Evolutionary conservation across 2,113 vertebrate genomes (phyloP).

Genomic region (Sylvia atricapilla): DNA sequence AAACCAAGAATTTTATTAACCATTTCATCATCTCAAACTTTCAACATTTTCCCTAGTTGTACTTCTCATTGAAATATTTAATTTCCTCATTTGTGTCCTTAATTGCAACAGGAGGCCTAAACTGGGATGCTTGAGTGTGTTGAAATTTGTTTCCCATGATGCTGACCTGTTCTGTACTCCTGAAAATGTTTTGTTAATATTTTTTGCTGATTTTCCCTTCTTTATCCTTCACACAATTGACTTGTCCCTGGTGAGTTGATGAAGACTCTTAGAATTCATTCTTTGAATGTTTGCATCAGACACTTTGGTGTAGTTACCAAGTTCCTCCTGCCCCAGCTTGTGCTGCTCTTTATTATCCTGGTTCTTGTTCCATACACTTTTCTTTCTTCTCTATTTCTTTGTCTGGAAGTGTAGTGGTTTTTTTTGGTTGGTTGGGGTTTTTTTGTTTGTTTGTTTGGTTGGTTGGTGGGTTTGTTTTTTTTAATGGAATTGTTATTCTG

Average conservation of each 20-base stretch:
- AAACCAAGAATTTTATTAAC: background rate
- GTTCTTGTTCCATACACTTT: background rate
- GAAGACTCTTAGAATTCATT: background rate
- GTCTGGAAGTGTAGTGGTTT: background rate
- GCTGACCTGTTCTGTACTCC: background rate
- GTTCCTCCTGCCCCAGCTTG: background rate
- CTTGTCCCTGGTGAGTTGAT: background rate
- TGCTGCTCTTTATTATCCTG: background rate
- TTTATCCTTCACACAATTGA: background rate
- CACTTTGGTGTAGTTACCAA: background rate
- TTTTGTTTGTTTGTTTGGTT: no score
- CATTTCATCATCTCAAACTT: background rate
- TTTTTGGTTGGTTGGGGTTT: background rate
- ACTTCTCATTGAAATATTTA: background rate
- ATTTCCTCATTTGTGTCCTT: background rate
- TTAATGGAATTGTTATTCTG: background rate
- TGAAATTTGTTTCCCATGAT: background rate
- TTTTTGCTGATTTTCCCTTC: background rate
- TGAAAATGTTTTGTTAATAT: background rate
- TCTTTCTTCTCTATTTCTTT: background rate
- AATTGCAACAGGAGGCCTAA: background rate
- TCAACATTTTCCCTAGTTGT: background rate
- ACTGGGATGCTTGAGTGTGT: background rate
- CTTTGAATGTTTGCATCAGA: background rate
- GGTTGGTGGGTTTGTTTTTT: background rate